Evolutionary conservation across 2,888 invertebrate genomes (phyloP).

Genomic region (Anarsia innoxiella): DNA sequence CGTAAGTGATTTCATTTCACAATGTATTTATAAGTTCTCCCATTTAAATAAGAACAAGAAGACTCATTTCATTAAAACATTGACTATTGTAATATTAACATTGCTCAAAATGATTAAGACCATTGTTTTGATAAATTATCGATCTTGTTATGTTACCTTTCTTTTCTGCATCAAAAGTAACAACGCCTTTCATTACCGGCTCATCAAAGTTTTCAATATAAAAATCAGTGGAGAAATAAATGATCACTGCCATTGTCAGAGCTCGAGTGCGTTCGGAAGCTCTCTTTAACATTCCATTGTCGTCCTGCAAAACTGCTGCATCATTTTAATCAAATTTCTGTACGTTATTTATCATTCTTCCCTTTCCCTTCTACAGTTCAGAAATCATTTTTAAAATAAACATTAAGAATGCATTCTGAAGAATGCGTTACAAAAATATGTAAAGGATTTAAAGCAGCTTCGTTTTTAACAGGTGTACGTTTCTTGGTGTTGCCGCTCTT

Average conservation of each 20-base stretch:
- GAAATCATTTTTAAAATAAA: conserved; percentile 44
- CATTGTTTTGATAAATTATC: too few relatives aligned
- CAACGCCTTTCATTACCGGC: conserved; percentile 9
- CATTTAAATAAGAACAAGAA: too few relatives aligned
- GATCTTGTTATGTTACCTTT: too few relatives aligned
- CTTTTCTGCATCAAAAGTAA: too few relatives aligned
- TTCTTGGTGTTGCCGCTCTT: conserved; percentile 30
- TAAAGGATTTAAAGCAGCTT: conserved; percentile 51
- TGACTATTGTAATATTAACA: too few relatives aligned
- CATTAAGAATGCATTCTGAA: conserved; percentile 49
- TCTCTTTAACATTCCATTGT: conserved; percentile 27
- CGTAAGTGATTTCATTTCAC: too few relatives aligned
- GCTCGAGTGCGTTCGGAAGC: conserved; percentile 39
- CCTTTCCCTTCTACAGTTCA: conserved; percentile 23
- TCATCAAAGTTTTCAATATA: conserved; percentile 25
- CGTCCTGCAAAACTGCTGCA: conserved; percentile 32
- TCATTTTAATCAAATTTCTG: conserved; percentile 56
- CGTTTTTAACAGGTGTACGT: conserved; percentile 60
- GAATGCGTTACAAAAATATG: conserved; percentile 67
- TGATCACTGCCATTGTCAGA: conserved; percentile 28
- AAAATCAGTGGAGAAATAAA: conserved; percentile 36
- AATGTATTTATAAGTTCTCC: too few relatives aligned
- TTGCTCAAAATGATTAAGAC: too few relatives aligned
- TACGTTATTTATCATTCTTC: conserved; percentile 47
- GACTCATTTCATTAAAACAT: too few relatives aligned